Percentiles rank a stretch among this genome's conserved stretches.
Evolutionary conservation across 2,113 vertebrate genomes (phyloP).

Genomic region (Solea solea): DNA sequence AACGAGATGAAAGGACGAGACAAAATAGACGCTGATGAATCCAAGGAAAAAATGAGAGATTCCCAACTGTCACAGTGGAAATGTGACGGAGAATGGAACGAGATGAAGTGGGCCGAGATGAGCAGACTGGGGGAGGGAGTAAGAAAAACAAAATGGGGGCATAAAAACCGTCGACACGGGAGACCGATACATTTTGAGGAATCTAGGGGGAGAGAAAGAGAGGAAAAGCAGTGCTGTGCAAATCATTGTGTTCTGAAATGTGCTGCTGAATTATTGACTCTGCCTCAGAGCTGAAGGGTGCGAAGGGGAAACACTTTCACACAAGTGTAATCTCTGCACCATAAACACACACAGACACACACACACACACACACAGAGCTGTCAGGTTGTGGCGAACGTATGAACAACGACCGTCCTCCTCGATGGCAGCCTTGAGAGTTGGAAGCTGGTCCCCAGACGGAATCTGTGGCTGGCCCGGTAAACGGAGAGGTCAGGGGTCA

Average conservation of each 20-base stretch:
- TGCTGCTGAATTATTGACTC: slow-evolving; percentile 76
- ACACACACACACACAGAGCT: not conserved
- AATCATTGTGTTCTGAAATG: slow-evolving; percentile 56
- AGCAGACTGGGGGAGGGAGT: slow-evolving; percentile 1
- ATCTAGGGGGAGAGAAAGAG: slow-evolving; percentile 18
- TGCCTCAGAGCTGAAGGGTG: slow-evolving; percentile 54
- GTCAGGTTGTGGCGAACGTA: slow-evolving; percentile 17
- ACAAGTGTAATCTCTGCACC: slow-evolving; percentile 24
- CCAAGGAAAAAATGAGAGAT: slow-evolving; percentile 23
- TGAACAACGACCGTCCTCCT: not conserved
- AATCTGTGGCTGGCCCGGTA: slow-evolving; percentile 14
- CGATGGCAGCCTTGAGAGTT: slow-evolving; percentile 9
- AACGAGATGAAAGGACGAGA: slow-evolving; percentile 19
- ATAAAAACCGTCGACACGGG: slow-evolving; percentile 37
- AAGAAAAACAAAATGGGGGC: slow-evolving; percentile 43
- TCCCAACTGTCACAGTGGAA: slow-evolving; percentile 19
- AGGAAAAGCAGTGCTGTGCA: slow-evolving; percentile 21
- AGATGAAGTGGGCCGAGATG: slow-evolving; percentile 11
- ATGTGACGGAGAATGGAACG: slow-evolving; percentile 22
- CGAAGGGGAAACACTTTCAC: slow-evolving; percentile 46
- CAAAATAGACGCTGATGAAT: slow-evolving; percentile 17
- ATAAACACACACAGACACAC: slow-evolving; percentile 11
- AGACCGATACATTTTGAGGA: slow-evolving; percentile 31
- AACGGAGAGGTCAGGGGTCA: slow-evolving; percentile 50
- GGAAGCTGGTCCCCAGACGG: slow-evolving; percentile 14